These are phyloP conservation scores for Smutsia gigantea DNA, from an alignment of 2,797 vertebrate genomes.

Conservation along the genomic window DNA sequence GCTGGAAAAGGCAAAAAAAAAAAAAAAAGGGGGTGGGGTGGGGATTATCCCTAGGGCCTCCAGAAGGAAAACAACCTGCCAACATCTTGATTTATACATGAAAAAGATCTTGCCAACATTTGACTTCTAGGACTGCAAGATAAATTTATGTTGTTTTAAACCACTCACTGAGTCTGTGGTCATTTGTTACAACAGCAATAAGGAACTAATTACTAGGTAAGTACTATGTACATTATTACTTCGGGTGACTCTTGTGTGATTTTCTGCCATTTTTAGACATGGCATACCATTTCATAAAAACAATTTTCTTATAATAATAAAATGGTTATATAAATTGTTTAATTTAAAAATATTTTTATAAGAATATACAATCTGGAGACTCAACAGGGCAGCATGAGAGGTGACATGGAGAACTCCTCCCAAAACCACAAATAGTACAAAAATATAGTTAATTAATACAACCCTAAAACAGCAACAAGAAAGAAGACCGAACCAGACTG, in stretches of 20 bases:
- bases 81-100: not conserved
- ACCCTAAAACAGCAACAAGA: no score
- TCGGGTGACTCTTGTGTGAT: not conserved
- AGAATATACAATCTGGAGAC: not conserved
- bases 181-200: not conserved
- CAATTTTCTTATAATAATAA: conserved; percentile 8
- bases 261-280: not conserved
- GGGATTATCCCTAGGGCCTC: not conserved
- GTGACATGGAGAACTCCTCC: no score
- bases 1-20: not conserved
- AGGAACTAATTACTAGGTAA: not conserved
- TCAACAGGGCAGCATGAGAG: no score
- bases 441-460: no score
- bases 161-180: not conserved
- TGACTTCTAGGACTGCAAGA: not conserved
- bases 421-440: no score
- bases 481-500: no score
- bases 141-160: not conserved
- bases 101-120: not conserved
- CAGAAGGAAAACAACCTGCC: not conserved
- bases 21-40: no score
- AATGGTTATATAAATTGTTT: not conserved
- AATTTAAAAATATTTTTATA: not conserved
- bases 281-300: not conserved
- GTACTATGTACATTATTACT: not conserved